A percentile compares a stretch with the other conserved stretches of the same genome.
phyloP scores from a whole-genome alignment of 2,797 vertebrate genomes.

The Falco cherrug region DNA sequence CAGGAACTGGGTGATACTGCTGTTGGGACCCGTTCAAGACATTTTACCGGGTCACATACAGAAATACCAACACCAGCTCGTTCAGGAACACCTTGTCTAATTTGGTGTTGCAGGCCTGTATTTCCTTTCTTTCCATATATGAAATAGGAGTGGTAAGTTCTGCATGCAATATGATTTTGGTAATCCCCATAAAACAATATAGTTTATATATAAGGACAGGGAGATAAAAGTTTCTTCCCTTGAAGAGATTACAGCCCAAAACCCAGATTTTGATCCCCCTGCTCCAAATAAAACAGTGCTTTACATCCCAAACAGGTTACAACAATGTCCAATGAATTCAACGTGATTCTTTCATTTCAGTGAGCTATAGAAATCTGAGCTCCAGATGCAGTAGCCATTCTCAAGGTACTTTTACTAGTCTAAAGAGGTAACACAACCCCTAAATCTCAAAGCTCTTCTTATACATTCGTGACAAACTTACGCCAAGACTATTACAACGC shows the following conservation, averaged over 20 bases:
- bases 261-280: neutral
- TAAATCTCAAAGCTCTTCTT: neutral
- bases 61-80: neutral
- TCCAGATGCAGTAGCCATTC: neutral
- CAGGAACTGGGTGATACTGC: neutral
- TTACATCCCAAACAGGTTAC: neutral
- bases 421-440: neutral
- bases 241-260: neutral
- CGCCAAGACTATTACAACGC: neutral
- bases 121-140: neutral
- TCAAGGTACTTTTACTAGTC: neutral
- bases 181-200: neutral
- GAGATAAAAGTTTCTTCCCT: neutral
- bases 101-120: neutral
- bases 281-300: neutral
- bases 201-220: neutral
- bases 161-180: neutral
- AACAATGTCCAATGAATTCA: neutral
- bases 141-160: neutral
- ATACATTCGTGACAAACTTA: neutral
- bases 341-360: neutral
- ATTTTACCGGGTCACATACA: neutral
- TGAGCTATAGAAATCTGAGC: neutral
- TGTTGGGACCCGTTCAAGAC: neutral
- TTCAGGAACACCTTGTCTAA: neutral